Base-by-base conservation (phyloP, 2,888 invertebrate genomes). In the Thereva nobilitata region DNA sequence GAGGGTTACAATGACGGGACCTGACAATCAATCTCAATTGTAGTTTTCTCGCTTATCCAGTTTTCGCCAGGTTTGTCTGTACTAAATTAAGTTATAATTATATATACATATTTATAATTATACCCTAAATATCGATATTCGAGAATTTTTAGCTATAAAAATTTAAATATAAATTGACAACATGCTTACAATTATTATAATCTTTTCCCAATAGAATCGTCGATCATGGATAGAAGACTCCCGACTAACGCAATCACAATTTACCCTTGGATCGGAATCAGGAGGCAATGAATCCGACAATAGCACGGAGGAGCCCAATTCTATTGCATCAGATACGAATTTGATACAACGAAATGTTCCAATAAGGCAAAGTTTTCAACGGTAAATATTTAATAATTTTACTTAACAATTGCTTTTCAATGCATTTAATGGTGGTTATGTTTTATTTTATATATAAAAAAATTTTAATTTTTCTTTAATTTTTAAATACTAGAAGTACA, bases 261-360 rank as follows among this genome's bases (percentile, higher is more conserved):
- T 88, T 68, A 86, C 87, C 4, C 78, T 88, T 56, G 88, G 87
- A 37, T 88, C 88, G 4, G 87, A 87, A 76, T 91, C 91, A 0
- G 89, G 89, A 12, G 87, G 86, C 37, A 87, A 87, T 74, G 92
- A 92, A 77, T 92, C 92, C 0, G 92, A 93, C 75, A 90, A 88
- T 56, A 92, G 92, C 70, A 84, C 84, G 54, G 90, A 91, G 73
- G 91, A 87, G 69, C 80, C 80, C 7, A 73, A 75, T 44, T 81
- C 82, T 3, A 76, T 79, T 53, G 77, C 77, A 6, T 78, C 84
- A 1, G 86, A 86, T 68, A 85, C 84, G 68, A 78, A 82, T 70
- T 67, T 79, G 42, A 68, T 84, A 77, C 67, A 86, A 82, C 81
- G 83, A 67, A 75, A 77, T 68, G 72, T 83, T 76, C 68, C 86